Evolutionary conservation across 2,888 invertebrate genomes (phyloP), one percentile per base, ranked within the genome.

Genomic region (Creontiades dilutus): DNA sequence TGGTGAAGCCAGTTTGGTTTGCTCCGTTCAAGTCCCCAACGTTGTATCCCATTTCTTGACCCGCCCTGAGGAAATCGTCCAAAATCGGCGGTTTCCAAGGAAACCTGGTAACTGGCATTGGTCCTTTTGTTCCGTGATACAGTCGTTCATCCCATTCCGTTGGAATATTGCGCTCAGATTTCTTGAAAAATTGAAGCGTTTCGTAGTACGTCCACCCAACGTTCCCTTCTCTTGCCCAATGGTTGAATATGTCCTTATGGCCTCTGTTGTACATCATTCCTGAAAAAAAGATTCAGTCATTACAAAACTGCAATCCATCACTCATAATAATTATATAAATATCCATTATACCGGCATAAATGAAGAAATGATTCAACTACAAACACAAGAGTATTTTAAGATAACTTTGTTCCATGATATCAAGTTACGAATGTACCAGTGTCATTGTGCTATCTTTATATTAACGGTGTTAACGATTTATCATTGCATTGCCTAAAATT

Each of bases 181-280:
- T 94, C 91, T 93, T 93, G 92, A 93, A 94, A 92, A 93, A 93
- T 11, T 92, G 92, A 68, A 94, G 91, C 27, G 93, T 92, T 48
- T 93, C 92, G n/a, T 93, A 92, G 92, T 93, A 94, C 57, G 92
- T 91, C 95, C 95, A 95, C 3, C 95, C 95, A 5, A 93, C 93
- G 91, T 94, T 94, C 11, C 95, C 95, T 87, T 93, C 92, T 9
- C 92, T 93, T 75, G 94, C 94, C 95, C 95, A 97, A 93, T 92
- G 94, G 93, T 97, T 96, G 93, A 96, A 97, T 92, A 97, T 96
- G 11, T 94, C 93, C 0, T 94, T 95, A 92, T 95, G 94, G 0
- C 95, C 95, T 85, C 95, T 93, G 0, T 94, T 94, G 92, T 95
- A 95, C 92, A 94, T 94, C 95, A 95, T 95, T 91, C 94, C 94